A percentile compares a stretch with the other conserved stretches of the same genome.
Conservation (phyloP, 2,888 invertebrate genomes). For the Cosmopolites sordidus region DNA sequence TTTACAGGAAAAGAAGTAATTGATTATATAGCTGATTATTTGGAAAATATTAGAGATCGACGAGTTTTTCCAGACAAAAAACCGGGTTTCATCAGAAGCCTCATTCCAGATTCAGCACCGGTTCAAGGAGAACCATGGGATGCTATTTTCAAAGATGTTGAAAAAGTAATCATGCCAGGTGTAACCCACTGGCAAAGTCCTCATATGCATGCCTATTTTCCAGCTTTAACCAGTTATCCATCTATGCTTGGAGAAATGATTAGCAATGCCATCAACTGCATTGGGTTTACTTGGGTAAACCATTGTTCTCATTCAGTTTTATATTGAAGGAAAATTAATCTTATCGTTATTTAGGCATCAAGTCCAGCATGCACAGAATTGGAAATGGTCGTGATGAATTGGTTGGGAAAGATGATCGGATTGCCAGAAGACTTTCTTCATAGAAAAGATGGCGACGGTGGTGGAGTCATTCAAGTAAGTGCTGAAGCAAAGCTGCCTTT, state of each 20-base stretch:
- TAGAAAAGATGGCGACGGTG: conserved; percentile 66
- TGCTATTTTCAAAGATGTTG: conserved; percentile 88
- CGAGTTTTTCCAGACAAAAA: conserved; percentile 91
- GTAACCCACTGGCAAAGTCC: conserved; percentile 97
- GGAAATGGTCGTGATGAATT: conserved; percentile 97
- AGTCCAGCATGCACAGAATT: conserved; percentile 97
- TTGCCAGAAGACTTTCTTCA: conserved; percentile 91
- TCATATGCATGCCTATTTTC: conserved; percentile 98
- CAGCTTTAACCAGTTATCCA: conserved; percentile 89
- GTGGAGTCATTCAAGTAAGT: conserved; percentile 90
- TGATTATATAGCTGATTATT: conserved; percentile 96
- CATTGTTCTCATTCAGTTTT: too few species aligned
- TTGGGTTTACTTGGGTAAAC: conserved; percentile 95
- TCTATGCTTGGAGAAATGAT: conserved; percentile 95
- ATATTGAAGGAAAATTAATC: too few species aligned
- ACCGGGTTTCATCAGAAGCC: conserved; percentile 87
- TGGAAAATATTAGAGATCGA: conserved; percentile 83
- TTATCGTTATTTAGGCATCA: conserved; percentile 72
- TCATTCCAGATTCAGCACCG: conserved; percentile 85
- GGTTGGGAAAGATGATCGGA: conserved; percentile 95
- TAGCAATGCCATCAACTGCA: conserved; percentile 87
- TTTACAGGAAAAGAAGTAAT: conserved; percentile 79
- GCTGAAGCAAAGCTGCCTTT: too few species aligned
- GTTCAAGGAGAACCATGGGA: conserved; percentile 76
- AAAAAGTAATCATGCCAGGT: conserved; percentile 94